Evolutionary conservation across 2,888 invertebrate genomes (phyloP).

Genomic region (Eilema caniola): DNA sequence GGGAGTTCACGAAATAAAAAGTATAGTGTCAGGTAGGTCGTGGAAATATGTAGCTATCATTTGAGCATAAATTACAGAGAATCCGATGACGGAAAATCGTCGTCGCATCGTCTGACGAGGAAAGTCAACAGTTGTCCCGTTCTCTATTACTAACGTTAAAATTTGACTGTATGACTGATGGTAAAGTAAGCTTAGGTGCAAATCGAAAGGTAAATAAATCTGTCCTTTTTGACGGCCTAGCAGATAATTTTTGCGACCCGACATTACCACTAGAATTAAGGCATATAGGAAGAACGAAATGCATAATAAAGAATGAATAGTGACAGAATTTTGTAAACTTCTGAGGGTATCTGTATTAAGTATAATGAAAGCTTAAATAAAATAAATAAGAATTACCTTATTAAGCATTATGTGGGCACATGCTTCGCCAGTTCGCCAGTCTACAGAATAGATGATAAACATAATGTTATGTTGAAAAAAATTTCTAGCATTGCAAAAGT

Average conservation of each 20-base stretch:
- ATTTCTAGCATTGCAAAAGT: background rate
- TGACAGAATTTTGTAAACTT: background rate
- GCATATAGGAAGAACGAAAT: background rate
- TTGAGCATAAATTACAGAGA: background rate
- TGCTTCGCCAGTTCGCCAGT: slow-evolving; percentile 65
- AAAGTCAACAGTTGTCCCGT: no score
- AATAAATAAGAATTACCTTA: slow-evolving; percentile 61
- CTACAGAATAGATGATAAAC: slow-evolving; percentile 61
- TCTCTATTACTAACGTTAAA: no score
- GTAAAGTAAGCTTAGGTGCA: no score
- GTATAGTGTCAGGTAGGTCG: no score
- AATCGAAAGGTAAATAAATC: no score
- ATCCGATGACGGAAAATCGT: background rate
- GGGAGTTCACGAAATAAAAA: no score
- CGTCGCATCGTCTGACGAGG: no score
- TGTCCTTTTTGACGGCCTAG: no score
- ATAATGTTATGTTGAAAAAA: slow-evolving; percentile 26
- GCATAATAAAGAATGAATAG: background rate
- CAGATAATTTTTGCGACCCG: no score
- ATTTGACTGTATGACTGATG: no score
- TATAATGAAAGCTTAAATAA: slow-evolving; percentile 20
- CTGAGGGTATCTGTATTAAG: background rate
- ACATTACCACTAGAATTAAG: background rate
- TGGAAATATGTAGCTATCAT: no score
- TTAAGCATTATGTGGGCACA: slow-evolving; percentile 51